phyloP scores from a whole-genome alignment of 2,888 invertebrate species.

The Lithophane ornitopus region DNA sequence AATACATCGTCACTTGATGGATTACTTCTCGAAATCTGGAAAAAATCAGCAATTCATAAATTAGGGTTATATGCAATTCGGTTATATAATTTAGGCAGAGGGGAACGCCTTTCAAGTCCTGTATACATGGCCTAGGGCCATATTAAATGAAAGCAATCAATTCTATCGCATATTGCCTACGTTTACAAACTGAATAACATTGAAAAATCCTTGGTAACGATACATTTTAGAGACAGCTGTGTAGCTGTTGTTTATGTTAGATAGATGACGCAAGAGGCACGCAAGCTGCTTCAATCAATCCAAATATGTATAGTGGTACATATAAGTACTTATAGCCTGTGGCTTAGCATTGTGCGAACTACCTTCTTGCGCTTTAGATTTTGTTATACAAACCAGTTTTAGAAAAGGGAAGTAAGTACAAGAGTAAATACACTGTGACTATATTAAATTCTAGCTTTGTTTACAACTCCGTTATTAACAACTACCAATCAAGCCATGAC shows the following conservation, averaged over 20 bases:
- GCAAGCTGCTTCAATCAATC: conserved; percentile 11
- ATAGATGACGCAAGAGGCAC: conserved; percentile 19
- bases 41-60: not conserved
- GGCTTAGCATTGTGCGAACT: not conserved
- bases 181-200: conserved; percentile 15
- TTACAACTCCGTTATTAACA: conserved; percentile 37
- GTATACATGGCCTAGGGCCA: conserved; percentile 15
- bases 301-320: not conserved
- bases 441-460: conserved; percentile 28
- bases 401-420: conserved; percentile 29
- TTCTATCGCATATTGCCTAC: conserved; percentile 4
- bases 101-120: conserved; percentile 18
- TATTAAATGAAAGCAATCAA: conserved; percentile 37
- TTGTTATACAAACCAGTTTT: conserved; percentile 30
- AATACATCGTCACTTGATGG: not conserved
- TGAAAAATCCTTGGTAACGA: conserved; percentile 13
- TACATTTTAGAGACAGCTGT: conserved; percentile 9
- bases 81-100: conserved; percentile 21
- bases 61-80: not conserved
- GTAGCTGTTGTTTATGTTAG: conserved; percentile 9
- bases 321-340: not conserved
- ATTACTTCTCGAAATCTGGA: not conserved
- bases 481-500: conserved; percentile 38
- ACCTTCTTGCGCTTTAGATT: not conserved
- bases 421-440: conserved; percentile 10